Evolutionary conservation across 2,888 invertebrate species (phyloP), one percentile per base, ranked within the genome.

Genomic region (Metellina segmentata): DNA sequence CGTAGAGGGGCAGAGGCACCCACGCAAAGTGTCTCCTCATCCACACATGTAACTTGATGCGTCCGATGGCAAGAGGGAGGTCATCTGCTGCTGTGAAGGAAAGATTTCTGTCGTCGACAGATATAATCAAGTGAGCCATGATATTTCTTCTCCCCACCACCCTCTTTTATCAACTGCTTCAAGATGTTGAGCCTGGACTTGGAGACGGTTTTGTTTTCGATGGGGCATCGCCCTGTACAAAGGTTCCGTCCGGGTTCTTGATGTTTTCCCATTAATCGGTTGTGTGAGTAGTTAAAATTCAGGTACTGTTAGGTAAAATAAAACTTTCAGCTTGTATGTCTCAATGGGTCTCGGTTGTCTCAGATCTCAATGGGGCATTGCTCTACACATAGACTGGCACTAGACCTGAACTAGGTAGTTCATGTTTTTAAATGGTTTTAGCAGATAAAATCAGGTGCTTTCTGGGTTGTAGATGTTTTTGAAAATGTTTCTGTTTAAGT

Each of bases 31-130:
- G 78, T 53, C 34, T 13, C 34, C 16, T n/a, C 52, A 49, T n/a
- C 34, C n/a, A 49, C 71, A 78, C 52, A 72, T 83, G 89, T 71
- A 89, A 89, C 78, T 83, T 89, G 89, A 89, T 89, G 89, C 89
- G 89, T 89, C 89, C 89, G 70, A 81, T n/a, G 69, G 72, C 72
- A 61, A 53, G 53, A 71, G 83, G 89, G 89, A 89, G 89, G 89
- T 89, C 89, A 89, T 82, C 82, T 70, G 81, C 83, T 53, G 78
- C 78, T 89, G 34, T n/a, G 70, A 71, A 77, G 20, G 53, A 83
- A 89, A 70, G 89, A 89, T 81, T 89, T 89, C 89, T 89, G 89
- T 89, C 89, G 89, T 89, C 89, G 78, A 83, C 19, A 81, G 81
- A 77, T 83, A 77, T 83, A 75, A 83, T 89, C 83, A 83, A 89